Base-by-base conservation (phyloP, 1,140 invertebrate species). In the Nixonia krombeini region DNA sequence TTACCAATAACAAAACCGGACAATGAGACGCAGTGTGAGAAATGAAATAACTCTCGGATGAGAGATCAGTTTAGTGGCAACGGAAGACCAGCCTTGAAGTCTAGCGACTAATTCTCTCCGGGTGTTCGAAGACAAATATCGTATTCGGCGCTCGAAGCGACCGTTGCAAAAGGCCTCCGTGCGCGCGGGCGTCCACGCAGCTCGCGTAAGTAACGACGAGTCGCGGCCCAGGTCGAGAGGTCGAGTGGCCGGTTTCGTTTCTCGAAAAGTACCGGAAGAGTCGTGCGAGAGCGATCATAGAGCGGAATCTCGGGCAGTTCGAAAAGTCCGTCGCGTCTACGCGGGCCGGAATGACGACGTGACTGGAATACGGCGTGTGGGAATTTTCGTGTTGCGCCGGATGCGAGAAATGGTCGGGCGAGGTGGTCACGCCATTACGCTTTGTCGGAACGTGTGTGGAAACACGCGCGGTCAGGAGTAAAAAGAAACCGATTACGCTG, bases 331-430 rank as follows among this genome's bases (percentile, higher is more conserved):
- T 75, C 75, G 45, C 51, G 62, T 56, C 73, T 61, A 52, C 33
- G 40, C 37, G 51, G 23, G 70, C 62, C 66, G 72, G 74, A 76
- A 57, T 68, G 57, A 46, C 62, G 68, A 82, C 80, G 80, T 82
- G 80, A 75, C 74, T 64, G 13, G 78, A 78, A 75, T 82, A 42
- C 21, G 26, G 25, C 42, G 44, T 55, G 63, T 63, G 44, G 56
- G 40, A 49, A 74, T 80, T 79, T 80, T 81, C 61, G 73, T 72
- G 63, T 68, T 71, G 47, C 52, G 69, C 74, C 72, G 72, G 58
- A 72, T 70, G 61, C 68, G 65, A 68, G 66, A 53, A 56, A 72
- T 73, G 57, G 46, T 47, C 42, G 57, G 58, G 47, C 52, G 40
- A 65, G 40, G 45, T 61, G 37, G 51, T 68, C 63, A 69, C 55